These are phyloP conservation scores for Brachypodius melanocephalos DNA, from an alignment of 2,113 vertebrate species.

Conservation along the genomic window DNA sequence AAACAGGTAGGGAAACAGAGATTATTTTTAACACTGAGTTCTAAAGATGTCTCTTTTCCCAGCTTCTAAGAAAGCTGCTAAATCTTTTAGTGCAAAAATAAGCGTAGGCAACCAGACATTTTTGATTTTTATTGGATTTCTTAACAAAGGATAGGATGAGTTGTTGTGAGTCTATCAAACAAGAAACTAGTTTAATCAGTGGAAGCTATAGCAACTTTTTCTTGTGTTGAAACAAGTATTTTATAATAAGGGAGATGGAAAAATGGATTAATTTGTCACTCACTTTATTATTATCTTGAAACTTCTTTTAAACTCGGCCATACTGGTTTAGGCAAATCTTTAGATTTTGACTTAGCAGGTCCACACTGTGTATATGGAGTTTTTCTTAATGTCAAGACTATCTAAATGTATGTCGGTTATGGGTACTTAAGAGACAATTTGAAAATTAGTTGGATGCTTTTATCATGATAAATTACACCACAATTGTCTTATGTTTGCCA, in stretches of 20 bases:
- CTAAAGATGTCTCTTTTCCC: constrained; percentile 64
- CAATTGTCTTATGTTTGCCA: not conserved
- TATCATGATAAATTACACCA: not conserved
- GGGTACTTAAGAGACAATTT: not conserved
- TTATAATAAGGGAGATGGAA: not conserved
- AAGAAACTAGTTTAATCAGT: constrained; percentile 43
- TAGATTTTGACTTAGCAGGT: not conserved
- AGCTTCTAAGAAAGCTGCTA: constrained; percentile 63
- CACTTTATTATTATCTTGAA: not conserved
- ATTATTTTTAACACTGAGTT: constrained; percentile 70
- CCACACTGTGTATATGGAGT: not conserved
- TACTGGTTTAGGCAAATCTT: not conserved
- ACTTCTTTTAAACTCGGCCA: not conserved
- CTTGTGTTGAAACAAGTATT: not conserved
- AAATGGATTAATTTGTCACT: not conserved
- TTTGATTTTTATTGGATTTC: constrained; percentile 55
- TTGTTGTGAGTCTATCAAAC: constrained; percentile 42
- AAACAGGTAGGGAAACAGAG: constrained; percentile 86
- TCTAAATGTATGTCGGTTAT: not conserved
- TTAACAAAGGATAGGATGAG: not conserved
- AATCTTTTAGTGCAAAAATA: constrained; percentile 69
- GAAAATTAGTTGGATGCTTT: not conserved
- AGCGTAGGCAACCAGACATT: constrained; percentile 57
- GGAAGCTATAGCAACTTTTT: constrained; percentile 4
- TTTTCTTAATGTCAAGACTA: not conserved